phyloP scores from a whole-genome alignment of 2,797 vertebrate species.

The Chrysolophus pictus region DNA sequence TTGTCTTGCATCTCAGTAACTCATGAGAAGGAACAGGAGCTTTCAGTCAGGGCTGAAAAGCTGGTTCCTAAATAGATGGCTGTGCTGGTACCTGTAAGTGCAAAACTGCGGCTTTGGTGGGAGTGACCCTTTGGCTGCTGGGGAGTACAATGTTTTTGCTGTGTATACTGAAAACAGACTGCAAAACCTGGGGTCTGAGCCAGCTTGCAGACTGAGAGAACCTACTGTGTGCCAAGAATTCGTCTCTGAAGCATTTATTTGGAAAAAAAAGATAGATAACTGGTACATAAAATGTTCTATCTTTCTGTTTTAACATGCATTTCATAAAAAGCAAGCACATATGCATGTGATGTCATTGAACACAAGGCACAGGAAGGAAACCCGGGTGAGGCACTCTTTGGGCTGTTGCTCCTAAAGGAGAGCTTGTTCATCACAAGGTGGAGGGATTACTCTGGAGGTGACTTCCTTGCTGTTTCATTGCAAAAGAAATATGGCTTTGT shows the following conservation, averaged over 20 bases:
- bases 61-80: fast-evolving
- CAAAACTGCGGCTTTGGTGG: neutral
- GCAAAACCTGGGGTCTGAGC: neutral
- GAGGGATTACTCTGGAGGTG: neutral
- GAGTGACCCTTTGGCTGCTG: neutral
- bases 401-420: neutral
- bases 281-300: neutral
- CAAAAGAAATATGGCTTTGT: neutral
- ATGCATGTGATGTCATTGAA: neutral
- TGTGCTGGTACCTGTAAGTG: neutral
- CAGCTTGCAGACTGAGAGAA: neutral
- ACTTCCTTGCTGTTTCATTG: neutral
- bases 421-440: neutral
- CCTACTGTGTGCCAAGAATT: neutral
- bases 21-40: fast-evolving
- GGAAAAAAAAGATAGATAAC: neutral
- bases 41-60: neutral
- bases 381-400: neutral
- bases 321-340: neutral
- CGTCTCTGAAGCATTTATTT: neutral
- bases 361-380: neutral
- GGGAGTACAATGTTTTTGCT: neutral
- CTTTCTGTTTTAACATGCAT: neutral
- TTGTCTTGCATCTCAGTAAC: neutral
- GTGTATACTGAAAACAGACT: neutral